Percentiles rank a stretch among this genome's conserved stretches.
Conservation (phyloP, 2,113 vertebrate genomes). For the Murina feae region DNA sequence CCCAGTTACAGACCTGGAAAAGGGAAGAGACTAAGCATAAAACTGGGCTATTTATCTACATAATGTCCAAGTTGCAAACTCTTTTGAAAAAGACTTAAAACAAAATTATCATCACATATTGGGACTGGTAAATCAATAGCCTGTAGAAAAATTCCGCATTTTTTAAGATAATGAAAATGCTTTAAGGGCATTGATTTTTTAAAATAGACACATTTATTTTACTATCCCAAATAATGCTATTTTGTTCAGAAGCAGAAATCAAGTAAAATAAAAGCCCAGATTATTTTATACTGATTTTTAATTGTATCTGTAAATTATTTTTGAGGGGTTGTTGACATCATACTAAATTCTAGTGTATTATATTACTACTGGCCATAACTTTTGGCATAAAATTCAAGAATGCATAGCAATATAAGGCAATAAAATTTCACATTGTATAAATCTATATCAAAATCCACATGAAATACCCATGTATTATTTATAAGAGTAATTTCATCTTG, state of each 20-base stretch:
- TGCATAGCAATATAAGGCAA: neutral
- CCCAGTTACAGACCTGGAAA: neutral
- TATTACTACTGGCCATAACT: conserved; percentile 4
- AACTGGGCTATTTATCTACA: neutral
- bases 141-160: neutral
- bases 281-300: neutral
- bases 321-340: neutral
- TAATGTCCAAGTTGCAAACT: neutral
- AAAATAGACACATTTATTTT: neutral
- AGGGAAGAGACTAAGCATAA: neutral
- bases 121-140: neutral
- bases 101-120: neutral
- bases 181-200: conserved; percentile 24
- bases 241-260: conserved; percentile 41
- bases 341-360: conserved; percentile 31
- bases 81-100: conserved; percentile 7
- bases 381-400: conserved; percentile 41
- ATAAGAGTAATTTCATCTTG: conserved; percentile 51
- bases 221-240: conserved; percentile 13
- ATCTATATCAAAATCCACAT: conserved; percentile 49
- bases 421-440: conserved; percentile 41
- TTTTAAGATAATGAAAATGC: neutral
- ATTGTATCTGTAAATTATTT: conserved; percentile 29
- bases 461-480: conserved; percentile 46
- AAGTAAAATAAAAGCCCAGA: neutral